Percentiles rank a stretch among this genome's conserved stretches.
phyloP scores from a whole-genome alignment of 2,113 vertebrate species.

The Ginglymostoma cirratum region DNA sequence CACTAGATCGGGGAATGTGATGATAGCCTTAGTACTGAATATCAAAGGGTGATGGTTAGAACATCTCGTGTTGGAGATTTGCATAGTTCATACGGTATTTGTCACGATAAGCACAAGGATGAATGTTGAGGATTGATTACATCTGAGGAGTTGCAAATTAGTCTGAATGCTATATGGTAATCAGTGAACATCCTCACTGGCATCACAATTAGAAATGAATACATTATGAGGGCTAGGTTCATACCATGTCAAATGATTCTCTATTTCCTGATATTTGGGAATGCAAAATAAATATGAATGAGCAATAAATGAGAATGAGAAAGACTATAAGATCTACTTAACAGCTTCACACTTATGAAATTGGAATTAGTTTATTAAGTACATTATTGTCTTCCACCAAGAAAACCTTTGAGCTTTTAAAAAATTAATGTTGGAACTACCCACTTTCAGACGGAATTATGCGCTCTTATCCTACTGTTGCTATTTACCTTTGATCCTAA shows the following conservation, averaged over 20 bases:
- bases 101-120: background rate
- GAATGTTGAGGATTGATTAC: background rate
- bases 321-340: background rate
- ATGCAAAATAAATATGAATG: background rate
- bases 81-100: background rate
- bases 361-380: background rate
- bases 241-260: background rate
- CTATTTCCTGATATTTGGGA: background rate
- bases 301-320: background rate
- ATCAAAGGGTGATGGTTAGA: background rate
- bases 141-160: background rate
- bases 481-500: background rate
- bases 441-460: background rate
- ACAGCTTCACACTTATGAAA: background rate
- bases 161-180: background rate
- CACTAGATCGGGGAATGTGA: background rate
- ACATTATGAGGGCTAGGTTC: background rate
- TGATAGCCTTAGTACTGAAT: background rate
- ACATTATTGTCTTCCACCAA: background rate
- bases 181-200: background rate
- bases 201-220: background rate
- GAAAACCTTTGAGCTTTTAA: background rate
- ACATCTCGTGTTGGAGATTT: background rate
- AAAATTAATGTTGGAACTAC: background rate
- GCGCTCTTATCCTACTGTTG: background rate